phyloP scores from a whole-genome alignment of 2,113 vertebrate species.

The Chloropsis cyanopogon region DNA sequence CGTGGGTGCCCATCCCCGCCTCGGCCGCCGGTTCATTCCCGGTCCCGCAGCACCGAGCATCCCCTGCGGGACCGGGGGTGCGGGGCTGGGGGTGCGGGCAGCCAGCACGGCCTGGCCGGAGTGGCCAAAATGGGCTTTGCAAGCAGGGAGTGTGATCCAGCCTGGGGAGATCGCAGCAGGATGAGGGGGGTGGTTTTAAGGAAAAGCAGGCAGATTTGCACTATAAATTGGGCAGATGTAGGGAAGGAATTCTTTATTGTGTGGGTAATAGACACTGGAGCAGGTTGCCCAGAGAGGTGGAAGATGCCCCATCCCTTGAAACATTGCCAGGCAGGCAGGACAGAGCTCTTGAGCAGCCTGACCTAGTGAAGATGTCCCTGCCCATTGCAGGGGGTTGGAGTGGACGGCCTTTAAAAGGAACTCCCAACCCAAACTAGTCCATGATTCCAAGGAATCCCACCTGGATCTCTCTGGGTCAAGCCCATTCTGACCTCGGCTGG shows the following conservation, averaged over 20 bases:
- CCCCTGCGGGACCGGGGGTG: rapidly evolving
- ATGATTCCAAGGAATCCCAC: neutral
- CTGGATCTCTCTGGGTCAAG: neutral
- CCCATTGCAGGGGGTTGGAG: neutral
- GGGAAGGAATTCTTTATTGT: rapidly evolving
- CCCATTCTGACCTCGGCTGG: neutral
- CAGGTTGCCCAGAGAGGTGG: neutral
- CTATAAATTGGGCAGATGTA: rapidly evolving
- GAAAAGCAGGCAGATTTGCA: rapidly evolving
- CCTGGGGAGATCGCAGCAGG: neutral
- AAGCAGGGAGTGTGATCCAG: too few species aligned
- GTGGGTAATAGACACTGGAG: rapidly evolving
- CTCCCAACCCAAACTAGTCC: neutral
- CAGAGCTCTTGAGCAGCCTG: neutral
- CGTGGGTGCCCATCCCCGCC: neutral
- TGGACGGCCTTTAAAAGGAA: neutral
- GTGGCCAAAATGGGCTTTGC: rapidly evolving
- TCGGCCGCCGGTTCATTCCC: rapidly evolving
- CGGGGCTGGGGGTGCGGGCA: neutral
- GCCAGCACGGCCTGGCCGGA: rapidly evolving
- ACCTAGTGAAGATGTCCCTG: neutral
- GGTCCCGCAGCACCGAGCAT: neutral
- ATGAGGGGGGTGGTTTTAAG: neutral
- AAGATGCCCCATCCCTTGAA: neutral
- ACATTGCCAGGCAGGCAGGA: neutral